phyloP scores from a whole-genome alignment of 37 sponge, comb jelly and placozoan genomes.

The Beroe ovata region DNA sequence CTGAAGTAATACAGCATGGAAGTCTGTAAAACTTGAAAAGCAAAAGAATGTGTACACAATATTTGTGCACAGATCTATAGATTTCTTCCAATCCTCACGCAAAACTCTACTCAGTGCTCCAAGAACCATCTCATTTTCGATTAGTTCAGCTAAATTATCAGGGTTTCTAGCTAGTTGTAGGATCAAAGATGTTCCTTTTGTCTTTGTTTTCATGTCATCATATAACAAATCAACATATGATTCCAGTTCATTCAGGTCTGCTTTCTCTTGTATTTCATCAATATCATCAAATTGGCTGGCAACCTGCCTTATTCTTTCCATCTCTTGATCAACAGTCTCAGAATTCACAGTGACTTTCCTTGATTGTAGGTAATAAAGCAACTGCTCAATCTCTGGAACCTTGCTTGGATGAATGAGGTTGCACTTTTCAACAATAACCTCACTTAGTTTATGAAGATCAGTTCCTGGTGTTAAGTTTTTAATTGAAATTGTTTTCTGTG shows the following conservation, averaged over 20 bases:
- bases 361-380: constrained; percentile 79
- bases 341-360: constrained; percentile 67
- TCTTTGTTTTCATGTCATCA: constrained; percentile 80
- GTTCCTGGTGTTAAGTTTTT: constrained; percentile 69
- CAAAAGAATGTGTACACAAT: constrained; percentile 96
- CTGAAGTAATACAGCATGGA: constrained; percentile 78
- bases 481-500: constrained; percentile 80
- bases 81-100: constrained; percentile 95
- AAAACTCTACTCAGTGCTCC: constrained; percentile 88
- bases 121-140: constrained; percentile 79
- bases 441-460: constrained; percentile 74
- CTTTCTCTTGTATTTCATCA: constrained; percentile 72
- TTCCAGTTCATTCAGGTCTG: constrained; percentile 80
- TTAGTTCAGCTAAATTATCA: constrained; percentile 86
- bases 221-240: constrained; percentile 85
- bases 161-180: constrained; percentile 90
- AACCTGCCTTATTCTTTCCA: constrained; percentile 29
- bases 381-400: constrained; percentile 87
- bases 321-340: constrained; percentile 62
- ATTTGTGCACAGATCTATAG: constrained; percentile 87
- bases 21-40: constrained; percentile 88
- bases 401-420: constrained; percentile 74
- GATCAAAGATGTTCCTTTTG: constrained; percentile 83
- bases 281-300: constrained; percentile 57
- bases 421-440: constrained; percentile 74